These are phyloP conservation scores for Turritopsis rubra DNA, from an alignment of 30 jellyfish, hydroid and myxozoan genomes.

Conservation along the genomic window DNA sequence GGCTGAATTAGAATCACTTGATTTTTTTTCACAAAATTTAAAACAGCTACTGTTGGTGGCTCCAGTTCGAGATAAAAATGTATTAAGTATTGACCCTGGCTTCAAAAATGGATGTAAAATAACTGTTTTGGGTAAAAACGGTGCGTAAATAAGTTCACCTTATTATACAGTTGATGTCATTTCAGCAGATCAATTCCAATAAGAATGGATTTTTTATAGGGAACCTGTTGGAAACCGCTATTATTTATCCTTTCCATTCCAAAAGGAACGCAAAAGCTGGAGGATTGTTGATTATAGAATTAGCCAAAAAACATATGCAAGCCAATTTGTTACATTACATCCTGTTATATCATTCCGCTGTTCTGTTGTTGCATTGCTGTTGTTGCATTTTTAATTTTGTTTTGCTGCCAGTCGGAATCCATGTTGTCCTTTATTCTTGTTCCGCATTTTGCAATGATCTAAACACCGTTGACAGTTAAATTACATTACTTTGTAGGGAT, in stretches of 20 bases:
- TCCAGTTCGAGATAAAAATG: conserved; percentile 57
- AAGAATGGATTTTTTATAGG: conserved; percentile 31
- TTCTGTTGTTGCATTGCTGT: too few relatives aligned
- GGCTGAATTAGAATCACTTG: conserved; percentile 76
- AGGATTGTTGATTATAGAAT: conserved; percentile 28
- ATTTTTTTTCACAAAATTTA: conserved; percentile 40
- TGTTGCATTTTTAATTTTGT: too few relatives aligned
- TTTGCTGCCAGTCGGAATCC: too few relatives aligned
- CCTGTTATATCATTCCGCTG: background rate
- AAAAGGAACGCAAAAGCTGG: background rate
- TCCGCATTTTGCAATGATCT: too few relatives aligned
- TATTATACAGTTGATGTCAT: background rate
- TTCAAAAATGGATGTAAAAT: conserved; percentile 79
- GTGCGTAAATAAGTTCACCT: conserved; percentile 12
- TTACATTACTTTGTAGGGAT: too few relatives aligned
- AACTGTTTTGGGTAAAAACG: conserved; percentile 70
- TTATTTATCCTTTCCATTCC: conserved; percentile 47
- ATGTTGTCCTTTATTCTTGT: too few relatives aligned
- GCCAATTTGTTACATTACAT: background rate
- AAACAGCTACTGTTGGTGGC: conserved; percentile 60
- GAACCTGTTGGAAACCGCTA: conserved; percentile 44
- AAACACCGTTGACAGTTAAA: too few relatives aligned
- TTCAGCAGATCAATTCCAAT: background rate
- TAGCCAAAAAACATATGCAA: background rate
- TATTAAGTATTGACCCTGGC: conserved; percentile 85